phyloP scores from a whole-genome alignment of 2,113 vertebrate genomes.

The Accipiter virgatus region DNA sequence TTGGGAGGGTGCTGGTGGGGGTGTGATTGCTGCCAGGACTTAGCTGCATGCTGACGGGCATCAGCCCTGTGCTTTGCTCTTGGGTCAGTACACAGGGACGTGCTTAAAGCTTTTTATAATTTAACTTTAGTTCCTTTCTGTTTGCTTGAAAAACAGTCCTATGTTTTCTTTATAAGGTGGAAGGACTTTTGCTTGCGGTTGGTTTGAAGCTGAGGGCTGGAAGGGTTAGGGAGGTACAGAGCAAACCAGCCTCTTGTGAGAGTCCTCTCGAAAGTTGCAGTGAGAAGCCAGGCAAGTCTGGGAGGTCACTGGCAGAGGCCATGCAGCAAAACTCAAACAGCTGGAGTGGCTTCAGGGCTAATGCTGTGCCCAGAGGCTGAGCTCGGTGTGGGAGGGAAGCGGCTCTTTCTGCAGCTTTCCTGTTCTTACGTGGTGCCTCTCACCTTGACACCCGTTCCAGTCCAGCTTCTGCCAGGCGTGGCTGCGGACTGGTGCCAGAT shows the following conservation, averaged over 20 bases:
- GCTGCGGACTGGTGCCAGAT: neutral
- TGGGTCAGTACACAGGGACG: neutral
- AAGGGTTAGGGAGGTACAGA: neutral
- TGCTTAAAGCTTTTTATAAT: neutral
- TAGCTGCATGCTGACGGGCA: neutral
- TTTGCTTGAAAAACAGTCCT: neutral
- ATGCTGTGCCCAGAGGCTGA: neutral
- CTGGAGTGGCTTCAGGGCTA: no score
- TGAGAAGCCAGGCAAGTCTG: neutral
- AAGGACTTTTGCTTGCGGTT: neutral
- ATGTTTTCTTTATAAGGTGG: neutral
- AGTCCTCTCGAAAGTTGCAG: neutral
- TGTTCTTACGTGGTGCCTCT: accelerated
- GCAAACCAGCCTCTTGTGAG: neutral
- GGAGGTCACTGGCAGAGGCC: neutral
- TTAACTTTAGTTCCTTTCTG: neutral
- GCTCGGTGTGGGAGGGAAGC: accelerated
- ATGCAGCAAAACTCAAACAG: accelerated
- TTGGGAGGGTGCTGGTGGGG: neutral
- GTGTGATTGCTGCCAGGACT: neutral
- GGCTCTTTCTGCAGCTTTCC: neutral
- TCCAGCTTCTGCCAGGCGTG: neutral
- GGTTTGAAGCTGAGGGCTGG: neutral
- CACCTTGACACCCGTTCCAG: accelerated
- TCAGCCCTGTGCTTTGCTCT: neutral